A percentile compares a stretch with the other conserved stretches of the same genome.
Evolutionary conservation across 2,888 invertebrate genomes (phyloP).

Genomic region (Chymomyza fuscimana): DNA sequence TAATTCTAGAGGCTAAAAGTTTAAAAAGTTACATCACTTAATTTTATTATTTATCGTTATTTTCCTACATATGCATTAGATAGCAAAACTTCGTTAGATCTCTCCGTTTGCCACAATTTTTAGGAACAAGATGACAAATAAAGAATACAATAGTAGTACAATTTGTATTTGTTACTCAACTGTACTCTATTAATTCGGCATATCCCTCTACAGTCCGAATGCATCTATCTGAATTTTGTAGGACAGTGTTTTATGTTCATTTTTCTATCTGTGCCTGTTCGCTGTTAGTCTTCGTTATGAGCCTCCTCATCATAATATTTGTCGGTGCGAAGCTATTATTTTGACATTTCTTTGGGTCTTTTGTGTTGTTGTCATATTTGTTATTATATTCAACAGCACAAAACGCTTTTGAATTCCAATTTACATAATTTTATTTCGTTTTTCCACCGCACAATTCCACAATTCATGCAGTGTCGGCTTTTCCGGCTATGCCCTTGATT

Average conservation of each 20-base stretch:
- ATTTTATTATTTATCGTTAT: too few species aligned
- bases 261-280: not conserved
- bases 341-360: conserved; percentile 22
- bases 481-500: conserved; percentile 6
- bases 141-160: too few species aligned
- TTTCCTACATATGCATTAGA: too few species aligned
- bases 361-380: conserved; percentile 14
- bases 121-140: too few species aligned
- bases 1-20: too few species aligned
- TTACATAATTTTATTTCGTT: conserved; percentile 26
- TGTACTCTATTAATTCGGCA: too few species aligned
- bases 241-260: not conserved
- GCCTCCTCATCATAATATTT: conserved; percentile 16
- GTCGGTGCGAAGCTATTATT: conserved; percentile 21
- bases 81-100: too few species aligned
- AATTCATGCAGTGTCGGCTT: conserved; percentile 4
- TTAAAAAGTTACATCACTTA: too few species aligned
- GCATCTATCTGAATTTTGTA: not conserved
- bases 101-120: too few species aligned
- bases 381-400: conserved; percentile 15
- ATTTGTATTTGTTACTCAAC: too few species aligned
- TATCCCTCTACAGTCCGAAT: not conserved
- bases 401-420: conserved; percentile 26
- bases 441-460: conserved; percentile 8
- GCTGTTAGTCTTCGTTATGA: not conserved